Evolutionary conservation across 2,888 invertebrate genomes (phyloP).

Genomic region (Patella ulyssiponensis): DNA sequence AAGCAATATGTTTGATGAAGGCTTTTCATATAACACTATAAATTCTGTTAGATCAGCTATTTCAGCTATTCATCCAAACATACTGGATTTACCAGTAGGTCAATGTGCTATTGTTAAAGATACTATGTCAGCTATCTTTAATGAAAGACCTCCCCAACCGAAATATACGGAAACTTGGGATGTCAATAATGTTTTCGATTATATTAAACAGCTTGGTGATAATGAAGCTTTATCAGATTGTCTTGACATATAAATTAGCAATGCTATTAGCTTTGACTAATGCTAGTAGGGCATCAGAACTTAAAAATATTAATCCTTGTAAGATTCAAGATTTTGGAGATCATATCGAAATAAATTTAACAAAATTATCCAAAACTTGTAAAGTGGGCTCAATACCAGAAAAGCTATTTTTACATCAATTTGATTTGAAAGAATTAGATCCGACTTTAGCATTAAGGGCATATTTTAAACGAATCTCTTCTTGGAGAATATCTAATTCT

Average conservation of each 20-base stretch:
- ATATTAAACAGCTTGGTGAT: slow-evolving; percentile 1
- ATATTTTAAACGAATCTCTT: not conserved
- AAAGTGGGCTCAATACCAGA: slow-evolving; percentile 10
- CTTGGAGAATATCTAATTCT: not conserved
- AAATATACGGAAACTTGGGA: slow-evolving; percentile 28
- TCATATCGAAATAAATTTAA: slow-evolving; percentile 11
- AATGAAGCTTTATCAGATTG: not conserved
- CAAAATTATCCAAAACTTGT: slow-evolving; percentile 13
- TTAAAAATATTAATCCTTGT: slow-evolving; percentile 14
- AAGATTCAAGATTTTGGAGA: slow-evolving; percentile 1
- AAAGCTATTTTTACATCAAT: not conserved
- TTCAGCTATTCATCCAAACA: slow-evolving; percentile 18
- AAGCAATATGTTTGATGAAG: slow-evolving; percentile 2
- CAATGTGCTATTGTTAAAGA: slow-evolving; percentile 9
- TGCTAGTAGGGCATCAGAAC: slow-evolving; percentile 23
- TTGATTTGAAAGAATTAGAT: not conserved
- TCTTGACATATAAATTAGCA: slow-evolving; percentile 15
- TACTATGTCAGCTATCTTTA: slow-evolving; percentile 26
- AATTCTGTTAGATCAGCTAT: slow-evolving; percentile 17
- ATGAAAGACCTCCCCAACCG: slow-evolving; percentile 22
- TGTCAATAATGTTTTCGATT: slow-evolving; percentile 16
- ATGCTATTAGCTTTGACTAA: slow-evolving; percentile 21
- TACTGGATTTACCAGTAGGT: slow-evolving; percentile 15
- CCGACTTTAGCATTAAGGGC: not conserved
- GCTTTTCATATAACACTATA: not conserved